These are phyloP conservation scores for Manacus vitellinus DNA, from an alignment of 2,113 vertebrate species.

Conservation along the genomic window DNA sequence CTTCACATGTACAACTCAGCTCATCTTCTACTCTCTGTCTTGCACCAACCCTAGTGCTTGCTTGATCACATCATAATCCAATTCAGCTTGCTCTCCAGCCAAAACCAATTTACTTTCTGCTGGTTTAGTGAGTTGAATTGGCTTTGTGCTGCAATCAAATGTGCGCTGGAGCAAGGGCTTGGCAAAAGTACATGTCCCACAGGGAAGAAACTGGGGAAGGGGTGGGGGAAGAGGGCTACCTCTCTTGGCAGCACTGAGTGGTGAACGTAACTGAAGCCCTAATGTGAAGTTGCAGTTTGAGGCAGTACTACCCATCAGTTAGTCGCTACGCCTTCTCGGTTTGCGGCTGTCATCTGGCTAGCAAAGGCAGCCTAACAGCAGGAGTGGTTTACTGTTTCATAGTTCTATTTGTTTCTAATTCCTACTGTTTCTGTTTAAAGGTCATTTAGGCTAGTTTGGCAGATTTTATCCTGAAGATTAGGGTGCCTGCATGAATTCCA, in stretches of 20 bases:
- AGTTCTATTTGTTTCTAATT: background rate
- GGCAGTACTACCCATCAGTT: background rate
- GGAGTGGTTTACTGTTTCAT: background rate
- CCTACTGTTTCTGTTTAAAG: background rate
- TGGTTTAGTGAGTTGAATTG: constrained; percentile 38
- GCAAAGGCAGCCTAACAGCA: background rate
- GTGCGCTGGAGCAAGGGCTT: constrained; percentile 4
- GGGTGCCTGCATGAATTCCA: background rate
- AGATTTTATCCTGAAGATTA: background rate
- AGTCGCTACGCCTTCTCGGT: rapidly evolving
- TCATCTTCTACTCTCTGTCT: background rate
- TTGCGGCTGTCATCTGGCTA: background rate
- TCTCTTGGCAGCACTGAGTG: background rate
- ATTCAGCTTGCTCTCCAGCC: constrained; percentile 11
- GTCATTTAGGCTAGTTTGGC: background rate
- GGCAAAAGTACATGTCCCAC: background rate
- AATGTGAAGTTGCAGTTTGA: background rate
- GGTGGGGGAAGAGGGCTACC: constrained; percentile 4
- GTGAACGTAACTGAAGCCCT: background rate
- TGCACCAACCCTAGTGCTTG: background rate
- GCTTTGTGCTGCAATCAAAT: constrained; percentile 34
- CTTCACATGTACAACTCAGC: background rate
- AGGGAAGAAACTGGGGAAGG: background rate
- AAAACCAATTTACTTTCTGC: constrained; percentile 42
- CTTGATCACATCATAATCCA: background rate